Conservation (phyloP, 2,113 vertebrate genomes). For the Calidris pugnax region DNA sequence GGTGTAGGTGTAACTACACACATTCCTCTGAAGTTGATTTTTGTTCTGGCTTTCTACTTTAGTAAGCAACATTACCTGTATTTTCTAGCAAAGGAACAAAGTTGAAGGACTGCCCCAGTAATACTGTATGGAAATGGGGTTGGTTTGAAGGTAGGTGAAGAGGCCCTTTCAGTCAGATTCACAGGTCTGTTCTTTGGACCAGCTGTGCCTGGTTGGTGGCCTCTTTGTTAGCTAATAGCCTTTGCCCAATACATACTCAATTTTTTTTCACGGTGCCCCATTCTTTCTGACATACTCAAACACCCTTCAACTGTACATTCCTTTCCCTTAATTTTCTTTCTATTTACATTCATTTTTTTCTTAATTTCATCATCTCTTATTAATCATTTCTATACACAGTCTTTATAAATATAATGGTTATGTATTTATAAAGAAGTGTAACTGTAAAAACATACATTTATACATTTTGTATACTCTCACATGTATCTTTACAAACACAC, state of each 20-base stretch:
- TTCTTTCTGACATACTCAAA: background rate
- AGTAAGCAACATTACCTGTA: background rate
- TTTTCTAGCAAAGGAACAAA: background rate
- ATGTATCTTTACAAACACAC: background rate
- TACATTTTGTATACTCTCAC: background rate
- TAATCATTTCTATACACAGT: background rate
- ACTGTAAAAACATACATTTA: background rate
- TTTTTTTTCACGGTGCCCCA: background rate
- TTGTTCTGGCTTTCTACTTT: background rate
- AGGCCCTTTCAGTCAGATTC: background rate
- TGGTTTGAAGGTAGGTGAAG: background rate
- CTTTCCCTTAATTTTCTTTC: background rate
- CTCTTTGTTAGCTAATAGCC: background rate
- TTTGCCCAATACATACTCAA: background rate
- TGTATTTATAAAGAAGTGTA: background rate
- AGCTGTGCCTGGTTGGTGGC: background rate
- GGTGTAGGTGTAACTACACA: background rate
- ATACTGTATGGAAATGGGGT: background rate
- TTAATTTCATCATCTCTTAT: background rate
- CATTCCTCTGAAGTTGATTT: background rate
- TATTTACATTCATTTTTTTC: background rate
- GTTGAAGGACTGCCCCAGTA: background rate
- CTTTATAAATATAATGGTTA: background rate
- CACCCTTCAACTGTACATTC: background rate
- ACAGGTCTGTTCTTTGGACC: background rate